These are phyloP conservation scores for Harlomillsia oculata DNA, from an alignment of 1,140 invertebrate species.

Conservation along the genomic window DNA sequence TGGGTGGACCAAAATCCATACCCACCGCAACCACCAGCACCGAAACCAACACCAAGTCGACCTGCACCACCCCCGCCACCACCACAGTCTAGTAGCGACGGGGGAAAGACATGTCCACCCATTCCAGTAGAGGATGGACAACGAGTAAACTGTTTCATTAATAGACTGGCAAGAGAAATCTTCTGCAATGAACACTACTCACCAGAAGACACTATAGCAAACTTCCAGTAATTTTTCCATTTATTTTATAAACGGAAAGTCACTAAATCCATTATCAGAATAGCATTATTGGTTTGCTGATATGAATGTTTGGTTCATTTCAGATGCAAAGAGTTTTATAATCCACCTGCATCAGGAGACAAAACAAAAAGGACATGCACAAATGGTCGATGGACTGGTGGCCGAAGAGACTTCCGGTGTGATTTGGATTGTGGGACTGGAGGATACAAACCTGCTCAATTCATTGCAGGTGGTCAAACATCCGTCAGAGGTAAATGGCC, in stretches of 20 bases:
- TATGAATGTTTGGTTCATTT: background rate
- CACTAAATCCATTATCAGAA: no score
- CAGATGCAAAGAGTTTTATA: slow-evolving; percentile 17
- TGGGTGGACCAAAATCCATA: background rate
- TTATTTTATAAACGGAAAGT: no score
- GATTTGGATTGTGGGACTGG: slow-evolving; percentile 22
- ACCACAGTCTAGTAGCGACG: background rate
- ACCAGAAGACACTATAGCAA: slow-evolving; percentile 4
- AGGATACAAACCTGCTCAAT: background rate
- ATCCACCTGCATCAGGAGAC: slow-evolving; percentile 1
- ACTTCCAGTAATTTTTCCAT: background rate
- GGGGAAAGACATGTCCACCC: slow-evolving; percentile 1
- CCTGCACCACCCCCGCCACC: background rate
- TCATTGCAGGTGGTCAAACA: slow-evolving; percentile 11
- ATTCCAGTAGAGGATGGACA: slow-evolving; percentile 3
- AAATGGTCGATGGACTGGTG: slow-evolving; percentile 10
- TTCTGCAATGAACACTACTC: slow-evolving; percentile 1
- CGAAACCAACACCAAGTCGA: background rate
- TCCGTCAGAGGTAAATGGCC: slow-evolving; percentile 29
- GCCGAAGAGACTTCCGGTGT: background rate
- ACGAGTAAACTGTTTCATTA: background rate
- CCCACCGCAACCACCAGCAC: background rate
- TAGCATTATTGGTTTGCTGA: no score
- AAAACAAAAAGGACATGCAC: background rate
- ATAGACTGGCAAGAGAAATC: background rate